phyloP scores from a whole-genome alignment of 1,140 invertebrate species.

The Lysiphlebus fabarum region DNA sequence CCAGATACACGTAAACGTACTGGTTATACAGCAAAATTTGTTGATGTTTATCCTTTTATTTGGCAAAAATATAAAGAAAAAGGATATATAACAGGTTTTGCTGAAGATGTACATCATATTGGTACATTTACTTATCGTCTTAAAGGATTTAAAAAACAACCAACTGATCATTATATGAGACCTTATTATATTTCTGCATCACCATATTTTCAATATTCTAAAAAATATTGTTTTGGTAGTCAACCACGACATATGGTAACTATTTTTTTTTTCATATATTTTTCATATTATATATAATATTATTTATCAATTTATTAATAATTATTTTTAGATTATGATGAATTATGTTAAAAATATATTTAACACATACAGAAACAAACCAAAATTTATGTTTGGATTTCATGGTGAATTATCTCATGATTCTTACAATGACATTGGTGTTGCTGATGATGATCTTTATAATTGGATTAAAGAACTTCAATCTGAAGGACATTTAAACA shows the following conservation, averaged over 20 bases:
- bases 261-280: constrained; percentile 20
- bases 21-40: constrained; percentile 62
- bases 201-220: constrained; percentile 55
- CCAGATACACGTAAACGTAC: constrained; percentile 80
- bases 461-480: constrained; percentile 64
- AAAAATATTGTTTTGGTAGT: constrained; percentile 73
- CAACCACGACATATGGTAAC: constrained; percentile 72
- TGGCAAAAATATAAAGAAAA: constrained; percentile 72
- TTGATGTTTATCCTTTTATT: constrained; percentile 79
- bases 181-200: constrained; percentile 69
- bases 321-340: constrained; percentile 59
- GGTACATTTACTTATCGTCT: constrained; percentile 90
- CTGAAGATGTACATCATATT: constrained; percentile 80
- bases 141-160: constrained; percentile 79
- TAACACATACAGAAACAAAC: constrained; percentile 62
- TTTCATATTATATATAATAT: constrained; percentile 2
- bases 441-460: constrained; percentile 62
- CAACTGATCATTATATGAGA: constrained; percentile 88
- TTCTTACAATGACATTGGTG: constrained; percentile 70
- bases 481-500: constrained; percentile 63
- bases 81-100: constrained; percentile 75
- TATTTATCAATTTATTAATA: constrained; percentile 13
- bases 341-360: constrained; percentile 65
- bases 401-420: constrained; percentile 88
- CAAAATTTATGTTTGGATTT: constrained; percentile 82